Base-by-base conservation (phyloP, 2,888 invertebrate genomes). In the Drosophila borealis region DNA sequence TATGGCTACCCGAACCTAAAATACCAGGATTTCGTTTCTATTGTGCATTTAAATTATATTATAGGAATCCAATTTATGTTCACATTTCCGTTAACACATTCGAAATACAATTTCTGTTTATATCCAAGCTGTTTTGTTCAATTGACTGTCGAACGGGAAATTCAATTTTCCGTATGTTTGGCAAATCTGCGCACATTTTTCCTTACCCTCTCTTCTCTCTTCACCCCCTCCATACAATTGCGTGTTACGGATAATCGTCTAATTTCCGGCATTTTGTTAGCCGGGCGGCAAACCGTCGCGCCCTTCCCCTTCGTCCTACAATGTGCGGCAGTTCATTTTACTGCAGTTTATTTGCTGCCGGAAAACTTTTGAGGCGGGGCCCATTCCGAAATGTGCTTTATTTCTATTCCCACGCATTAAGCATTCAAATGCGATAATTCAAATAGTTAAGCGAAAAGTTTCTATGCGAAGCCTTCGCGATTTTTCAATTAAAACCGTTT, bases 231-330 rank as follows among this genome's bases (percentile, higher is more conserved):
- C 42, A 37, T 61, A 19, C 17, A 19, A 46, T 51, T 50, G 49
- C 44, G 56, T 72, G 45, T 29, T 62, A 46, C 50, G 66, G 69
- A 74, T 83, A 87, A 86, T 73, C 75, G 73, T n/a, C 69, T 70
- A 71, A 84, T 84, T 81, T 87, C 87, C 83, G 87, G 78, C 65
- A 72, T 67, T 81, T 81, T 84, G 70, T 84, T 65, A 60, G 65
- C 42, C 19, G 17, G 39, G 5, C 46, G 41, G 36, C 67, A 37
- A 39, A 14, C 29, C 48, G 33, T n/a, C 29, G 17, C 59, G 8
- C 3, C n/a, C 11, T 10, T 5, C 8, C n/a, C 17, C 25, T 14
- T 6, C 11, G 42, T 14, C 13, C 2, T 14, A 19, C 41, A 37
- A 9, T 42, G 42, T 37, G 11, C 10, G 25, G 37, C 50, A 49